phyloP scores from a whole-genome alignment of 2,797 vertebrate species.

The Macropodus opercularis region DNA sequence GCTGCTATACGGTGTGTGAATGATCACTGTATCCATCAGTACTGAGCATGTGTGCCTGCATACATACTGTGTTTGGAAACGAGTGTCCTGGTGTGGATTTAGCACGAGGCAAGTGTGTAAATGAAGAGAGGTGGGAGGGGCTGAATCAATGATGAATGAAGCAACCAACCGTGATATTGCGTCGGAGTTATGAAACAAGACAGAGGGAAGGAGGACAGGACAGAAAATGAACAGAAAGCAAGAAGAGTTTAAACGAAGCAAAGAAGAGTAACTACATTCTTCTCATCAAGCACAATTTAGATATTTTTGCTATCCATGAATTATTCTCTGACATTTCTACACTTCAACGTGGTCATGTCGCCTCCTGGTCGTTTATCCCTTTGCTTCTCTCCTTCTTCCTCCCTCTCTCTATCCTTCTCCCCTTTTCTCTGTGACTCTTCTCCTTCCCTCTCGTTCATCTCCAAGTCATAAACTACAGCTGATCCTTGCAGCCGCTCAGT shows the following conservation, averaged over 20 bases:
- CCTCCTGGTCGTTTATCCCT: background rate
- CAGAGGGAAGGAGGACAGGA: background rate
- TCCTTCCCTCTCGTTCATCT: constrained; percentile 21
- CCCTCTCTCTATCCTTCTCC: background rate
- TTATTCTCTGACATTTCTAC: background rate
- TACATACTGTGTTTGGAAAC: background rate
- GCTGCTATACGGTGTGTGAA: background rate
- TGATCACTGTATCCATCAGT: constrained; percentile 24
- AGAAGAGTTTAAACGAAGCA: background rate
- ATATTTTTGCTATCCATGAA: background rate
- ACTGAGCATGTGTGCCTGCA: background rate
- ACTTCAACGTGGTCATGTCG: no score
- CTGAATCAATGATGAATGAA: constrained; percentile 36
- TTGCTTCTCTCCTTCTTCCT: no score
- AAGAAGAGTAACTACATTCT: background rate
- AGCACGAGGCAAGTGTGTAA: constrained; percentile 2
- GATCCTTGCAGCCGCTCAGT: constrained; percentile 36
- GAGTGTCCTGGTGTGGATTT: background rate
- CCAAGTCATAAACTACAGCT: constrained; percentile 41
- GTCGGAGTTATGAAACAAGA: constrained; percentile 30
- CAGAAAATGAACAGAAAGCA: background rate
- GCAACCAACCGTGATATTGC: constrained; percentile 35
- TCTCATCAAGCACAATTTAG: background rate
- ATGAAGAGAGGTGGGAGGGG: constrained; percentile 4
- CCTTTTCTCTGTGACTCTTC: background rate